Conservation (phyloP, 92 coral and sea anemone genomes). For the Porites evermanni region DNA sequence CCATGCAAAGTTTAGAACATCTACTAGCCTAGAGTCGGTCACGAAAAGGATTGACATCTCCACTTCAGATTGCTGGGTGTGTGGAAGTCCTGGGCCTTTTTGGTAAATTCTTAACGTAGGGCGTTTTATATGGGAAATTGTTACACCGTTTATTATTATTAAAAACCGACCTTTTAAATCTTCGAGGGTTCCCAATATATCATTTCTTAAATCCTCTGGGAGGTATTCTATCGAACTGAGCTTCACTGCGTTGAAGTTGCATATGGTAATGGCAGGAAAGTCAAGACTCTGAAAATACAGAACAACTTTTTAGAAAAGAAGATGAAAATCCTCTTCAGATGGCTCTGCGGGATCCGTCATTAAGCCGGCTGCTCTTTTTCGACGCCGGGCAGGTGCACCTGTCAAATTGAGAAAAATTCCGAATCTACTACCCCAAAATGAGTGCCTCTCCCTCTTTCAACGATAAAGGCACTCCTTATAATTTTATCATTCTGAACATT, state of each 20-base stretch:
- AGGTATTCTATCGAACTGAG: background rate
- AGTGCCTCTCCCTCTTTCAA: too few relatives aligned
- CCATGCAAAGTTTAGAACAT: too few relatives aligned
- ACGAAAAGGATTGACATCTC: too few relatives aligned
- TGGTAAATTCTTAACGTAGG: too few relatives aligned
- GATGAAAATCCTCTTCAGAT: background rate
- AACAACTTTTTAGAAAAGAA: background rate
- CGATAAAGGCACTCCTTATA: too few relatives aligned
- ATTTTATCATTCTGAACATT: too few relatives aligned
- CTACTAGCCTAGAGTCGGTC: too few relatives aligned
- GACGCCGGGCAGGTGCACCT: background rate
- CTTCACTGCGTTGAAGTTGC: constrained; percentile 63
- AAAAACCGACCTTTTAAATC: background rate
- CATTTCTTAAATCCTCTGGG: constrained; percentile 25
- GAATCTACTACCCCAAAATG: too few relatives aligned
- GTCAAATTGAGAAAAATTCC: background rate
- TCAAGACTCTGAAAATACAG: constrained; percentile 52
- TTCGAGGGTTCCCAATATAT: background rate
- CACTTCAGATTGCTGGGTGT: too few relatives aligned
- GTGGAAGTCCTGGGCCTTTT: too few relatives aligned
- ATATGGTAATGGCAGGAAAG: constrained; percentile 60
- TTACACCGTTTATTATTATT: background rate
- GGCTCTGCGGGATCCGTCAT: background rate
- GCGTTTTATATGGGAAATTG: too few relatives aligned
- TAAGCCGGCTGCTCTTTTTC: constrained; percentile 17